A percentile compares a stretch with the other conserved stretches of the same genome.
These are phyloP conservation scores for Thomomys bottae DNA, from an alignment of 2,113 vertebrate species.

Conservation along the genomic window DNA sequence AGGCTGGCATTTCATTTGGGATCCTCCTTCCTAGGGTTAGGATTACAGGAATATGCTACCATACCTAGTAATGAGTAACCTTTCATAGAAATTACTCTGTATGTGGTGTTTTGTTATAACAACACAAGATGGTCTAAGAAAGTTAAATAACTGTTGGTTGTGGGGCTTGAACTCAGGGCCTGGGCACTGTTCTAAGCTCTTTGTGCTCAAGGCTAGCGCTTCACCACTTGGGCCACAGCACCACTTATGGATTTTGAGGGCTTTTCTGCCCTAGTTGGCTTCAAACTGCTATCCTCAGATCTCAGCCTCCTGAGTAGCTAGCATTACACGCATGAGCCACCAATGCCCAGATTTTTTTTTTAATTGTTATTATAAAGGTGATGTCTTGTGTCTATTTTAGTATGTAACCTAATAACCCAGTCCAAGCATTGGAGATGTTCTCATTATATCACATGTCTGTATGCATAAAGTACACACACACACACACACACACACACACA, in stretches of 20 bases:
- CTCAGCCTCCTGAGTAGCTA: too few relatives aligned
- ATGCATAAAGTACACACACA: background rate
- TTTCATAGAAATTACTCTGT: background rate
- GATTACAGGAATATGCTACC: background rate
- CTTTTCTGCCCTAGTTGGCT: too few relatives aligned
- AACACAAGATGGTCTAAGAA: background rate
- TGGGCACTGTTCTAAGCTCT: too few relatives aligned
- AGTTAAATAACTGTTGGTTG: background rate
- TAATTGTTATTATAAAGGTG: too few relatives aligned
- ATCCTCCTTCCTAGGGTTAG: background rate
- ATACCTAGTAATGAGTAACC: background rate
- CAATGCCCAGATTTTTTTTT: too few relatives aligned
- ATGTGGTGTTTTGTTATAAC: background rate
- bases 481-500: background rate
- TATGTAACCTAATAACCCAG: background rate
- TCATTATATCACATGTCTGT: background rate
- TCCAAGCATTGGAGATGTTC: background rate
- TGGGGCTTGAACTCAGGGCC: too few relatives aligned
- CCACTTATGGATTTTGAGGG: too few relatives aligned
- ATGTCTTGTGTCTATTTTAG: conserved; percentile 5
- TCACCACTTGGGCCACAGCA: too few relatives aligned
- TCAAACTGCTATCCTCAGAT: too few relatives aligned
- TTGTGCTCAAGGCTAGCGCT: too few relatives aligned
- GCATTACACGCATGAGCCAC: too few relatives aligned
- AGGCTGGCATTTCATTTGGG: background rate